Evolutionary conservation across 1,140 invertebrate species (phyloP).

Genomic region (Apocrypta bakeri): DNA sequence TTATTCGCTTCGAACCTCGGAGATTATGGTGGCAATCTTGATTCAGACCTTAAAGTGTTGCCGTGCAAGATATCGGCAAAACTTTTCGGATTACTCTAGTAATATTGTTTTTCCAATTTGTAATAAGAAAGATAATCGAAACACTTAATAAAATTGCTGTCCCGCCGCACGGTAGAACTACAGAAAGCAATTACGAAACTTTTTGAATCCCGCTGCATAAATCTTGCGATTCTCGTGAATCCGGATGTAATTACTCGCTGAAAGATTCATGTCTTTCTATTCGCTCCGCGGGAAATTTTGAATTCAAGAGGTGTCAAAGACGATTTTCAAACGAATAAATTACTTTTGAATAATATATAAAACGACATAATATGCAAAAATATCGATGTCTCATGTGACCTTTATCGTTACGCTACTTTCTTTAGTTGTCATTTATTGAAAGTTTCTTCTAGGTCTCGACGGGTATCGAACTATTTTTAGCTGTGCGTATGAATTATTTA

Average conservation of each 20-base stretch:
- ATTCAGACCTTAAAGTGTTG: constrained; percentile 36
- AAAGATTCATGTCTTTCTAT: neutral
- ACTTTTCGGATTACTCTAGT: constrained; percentile 30
- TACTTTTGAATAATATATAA: neutral
- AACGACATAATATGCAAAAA: neutral
- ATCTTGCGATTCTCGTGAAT: neutral
- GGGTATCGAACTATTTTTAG: neutral
- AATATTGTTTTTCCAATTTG: constrained; percentile 38
- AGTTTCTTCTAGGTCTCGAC: neutral
- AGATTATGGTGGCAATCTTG: constrained; percentile 42
- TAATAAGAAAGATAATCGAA: constrained; percentile 31
- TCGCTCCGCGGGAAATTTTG: neutral
- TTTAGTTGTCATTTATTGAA: neutral
- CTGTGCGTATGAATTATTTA: neutral
- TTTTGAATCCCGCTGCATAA: constrained; percentile 6
- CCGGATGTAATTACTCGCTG: neutral
- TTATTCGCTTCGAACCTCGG: constrained; percentile 27
- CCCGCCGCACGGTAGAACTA: neutral
- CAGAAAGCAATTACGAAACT: constrained; percentile 29
- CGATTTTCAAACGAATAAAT: neutral
- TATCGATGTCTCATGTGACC: neutral
- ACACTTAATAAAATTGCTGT: constrained; percentile 33
- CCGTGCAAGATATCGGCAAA: constrained; percentile 18
- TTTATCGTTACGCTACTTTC: neutral
- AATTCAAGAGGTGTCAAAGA: neutral